Conservation (phyloP, 1,140 invertebrate genomes). For the Cotesia vestalis region DNA sequence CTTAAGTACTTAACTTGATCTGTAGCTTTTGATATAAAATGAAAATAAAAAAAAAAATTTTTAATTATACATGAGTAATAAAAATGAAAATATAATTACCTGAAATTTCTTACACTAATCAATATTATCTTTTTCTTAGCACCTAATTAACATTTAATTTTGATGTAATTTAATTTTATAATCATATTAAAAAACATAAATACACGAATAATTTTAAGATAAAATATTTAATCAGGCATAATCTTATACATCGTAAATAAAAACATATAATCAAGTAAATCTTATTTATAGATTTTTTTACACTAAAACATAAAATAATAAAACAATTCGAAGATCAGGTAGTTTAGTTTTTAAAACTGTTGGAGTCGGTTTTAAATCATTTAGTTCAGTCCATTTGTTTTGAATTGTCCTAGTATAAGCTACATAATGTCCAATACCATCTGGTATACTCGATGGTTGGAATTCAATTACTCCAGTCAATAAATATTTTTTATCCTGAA, state of each 20-base stretch:
- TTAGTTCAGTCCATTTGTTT: neutral
- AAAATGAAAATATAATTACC: no score
- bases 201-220: neutral
- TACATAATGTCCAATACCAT: neutral
- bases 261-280: no score
- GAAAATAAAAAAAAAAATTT: no score
- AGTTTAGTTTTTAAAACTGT: neutral
- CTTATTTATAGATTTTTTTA: neutral
- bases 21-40: no score
- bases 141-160: no score
- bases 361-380: neutral
- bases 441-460: neutral
- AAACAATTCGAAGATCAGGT: neutral
- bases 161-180: no score
- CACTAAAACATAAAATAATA: constrained; percentile 5
- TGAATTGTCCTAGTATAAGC: neutral
- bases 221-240: neutral
- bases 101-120: no score
- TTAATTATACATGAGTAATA: no score
- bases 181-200: no score
- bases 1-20: no score
- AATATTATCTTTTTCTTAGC: no score
- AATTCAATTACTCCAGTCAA: neutral
- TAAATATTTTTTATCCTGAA: neutral
- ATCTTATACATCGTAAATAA: neutral